Evolutionary conservation across 1,140 invertebrate genomes (phyloP), one percentile per base, ranked within the genome.

Genomic region (Drosophila ambigua): DNA sequence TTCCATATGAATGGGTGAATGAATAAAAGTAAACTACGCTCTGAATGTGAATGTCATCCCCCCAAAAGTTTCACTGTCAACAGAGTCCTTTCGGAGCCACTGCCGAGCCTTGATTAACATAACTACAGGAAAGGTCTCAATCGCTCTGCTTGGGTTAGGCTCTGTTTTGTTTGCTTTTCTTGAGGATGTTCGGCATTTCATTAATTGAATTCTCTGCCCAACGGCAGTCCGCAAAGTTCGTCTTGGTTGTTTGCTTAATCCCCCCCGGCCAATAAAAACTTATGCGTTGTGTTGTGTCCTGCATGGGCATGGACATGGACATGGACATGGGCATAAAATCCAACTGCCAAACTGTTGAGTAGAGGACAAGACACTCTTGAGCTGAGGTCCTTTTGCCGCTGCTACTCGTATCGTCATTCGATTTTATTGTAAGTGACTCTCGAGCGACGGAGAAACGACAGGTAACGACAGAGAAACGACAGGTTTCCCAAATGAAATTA

Each of bases 401-500:
- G 5, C 35, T 13, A 39, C 35, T 39, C 35, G 35, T 4, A 39
- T 39, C 26, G 72, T 79, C 83, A 88, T 88, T 88, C 79, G 71
- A 78, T 87, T 90, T 89, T 88, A 90, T 90, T 89, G 76, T 76
- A 61, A 72, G 59, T 63, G 77, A 77, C 73, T 67, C 66, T 69
- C 65, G 66, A 72, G 62, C 63, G 62, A 26, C 61, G 60, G 64
- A 28, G 26, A 54, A 63, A n/a, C 39, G 26, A 57, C 39, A 57
- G 24, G 9, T 16, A 15, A 54, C 16, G 16, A 16, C 16, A 16
- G 31, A 4, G 9, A 9, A 46, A 82, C 79, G 79, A 78, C 82
- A 76, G 71, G 83, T 88, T 88, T 88, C 83, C 78, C 9, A 13
- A 88, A 83, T 88, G 83, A 87, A 87, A 83, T 87, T 82, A 87